Base-by-base conservation (phyloP, 2,113 vertebrate species). In the Harpagus bidentatus region DNA sequence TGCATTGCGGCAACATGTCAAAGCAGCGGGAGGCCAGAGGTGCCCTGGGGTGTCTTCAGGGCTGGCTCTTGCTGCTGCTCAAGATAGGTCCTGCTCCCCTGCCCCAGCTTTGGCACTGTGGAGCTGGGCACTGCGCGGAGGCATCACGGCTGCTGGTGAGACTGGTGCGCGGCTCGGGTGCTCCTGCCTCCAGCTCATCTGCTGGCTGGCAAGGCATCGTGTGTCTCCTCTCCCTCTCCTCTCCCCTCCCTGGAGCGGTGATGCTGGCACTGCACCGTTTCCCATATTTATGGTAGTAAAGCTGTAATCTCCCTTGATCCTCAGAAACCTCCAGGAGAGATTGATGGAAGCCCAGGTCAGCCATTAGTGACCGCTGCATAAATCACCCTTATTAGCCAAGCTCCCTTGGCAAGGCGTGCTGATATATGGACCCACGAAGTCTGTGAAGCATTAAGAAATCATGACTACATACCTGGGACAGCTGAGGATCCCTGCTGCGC, bases 321-420 rank as follows among this genome's bases (percentile, higher is more conserved):
- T 95, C 86, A 29, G 79, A 84, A 95, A 94, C 82, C 73, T 94
- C 88, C 43, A 43, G 88, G 53, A 87, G 86, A 95, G 95, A 96
- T 92, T 95, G 94, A 96, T 95, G 94, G 91, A 43, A 90, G 62
- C 78, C 86, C 69, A 53, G 95, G 94, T 95, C 94, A 95, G 86
- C 94, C 95, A 95, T 96, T 96, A 96, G 95, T 91, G 95, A 91
- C 95, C 90, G 21, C 78, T 36, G 82, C 88, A 96, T 96, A 94
- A 95, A 95, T 96, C 95, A 96, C 43, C 38, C 94, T 86, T 95
- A 53, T 53, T 94, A 95, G 86, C 88, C 40, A 18, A 36, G 63
- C 72, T 94, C 58, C 78, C 88, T 67, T 90, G 95, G 94, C 89
- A 92, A 71, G 95, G 72, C 32, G 77, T 55, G 94, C 86, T 92